Evolutionary conservation across 1,140 invertebrate species (phyloP).

Genomic region (Goniozus legneri): DNA sequence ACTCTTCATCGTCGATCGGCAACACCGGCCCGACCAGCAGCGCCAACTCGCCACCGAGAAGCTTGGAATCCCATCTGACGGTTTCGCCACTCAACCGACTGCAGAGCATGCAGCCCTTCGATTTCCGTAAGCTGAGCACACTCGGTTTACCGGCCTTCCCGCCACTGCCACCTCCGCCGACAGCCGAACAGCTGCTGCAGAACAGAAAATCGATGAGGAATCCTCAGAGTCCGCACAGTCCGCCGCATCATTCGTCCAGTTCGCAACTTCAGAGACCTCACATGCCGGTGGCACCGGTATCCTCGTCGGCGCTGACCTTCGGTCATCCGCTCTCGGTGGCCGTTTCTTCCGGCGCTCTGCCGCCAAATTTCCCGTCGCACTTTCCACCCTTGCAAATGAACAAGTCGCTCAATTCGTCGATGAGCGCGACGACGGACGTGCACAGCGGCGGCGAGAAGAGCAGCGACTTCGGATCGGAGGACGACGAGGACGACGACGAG

Average conservation of each 20-base stretch:
- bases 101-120: slow-evolving; percentile 93
- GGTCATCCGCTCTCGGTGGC: slow-evolving; percentile 43
- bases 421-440: slow-evolving; percentile 28
- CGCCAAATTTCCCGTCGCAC: slow-evolving; percentile 42
- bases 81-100: slow-evolving; percentile 81
- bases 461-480: slow-evolving; percentile 59
- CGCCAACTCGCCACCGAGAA: slow-evolving; percentile 43
- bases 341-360: slow-evolving; percentile 43
- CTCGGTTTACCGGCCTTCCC: slow-evolving; percentile 63
- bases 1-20: slow-evolving; percentile 31
- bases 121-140: slow-evolving; percentile 75
- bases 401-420: slow-evolving; percentile 33
- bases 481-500: slow-evolving; percentile 65
- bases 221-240: slow-evolving; percentile 44
- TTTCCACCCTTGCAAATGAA: slow-evolving; percentile 43
- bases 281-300: slow-evolving; percentile 44
- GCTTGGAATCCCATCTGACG: slow-evolving; percentile 48
- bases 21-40: slow-evolving; percentile 30
- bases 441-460: slow-evolving; percentile 43
- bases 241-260: slow-evolving; percentile 26
- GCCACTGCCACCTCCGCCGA: slow-evolving; percentile 56
- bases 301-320: slow-evolving; percentile 41
- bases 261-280: slow-evolving; percentile 43
- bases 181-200: slow-evolving; percentile 31
- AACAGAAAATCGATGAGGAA: slow-evolving; percentile 37